Evolutionary conservation across 1,140 invertebrate genomes (phyloP).

Genomic region (Musca vetustissima): DNA sequence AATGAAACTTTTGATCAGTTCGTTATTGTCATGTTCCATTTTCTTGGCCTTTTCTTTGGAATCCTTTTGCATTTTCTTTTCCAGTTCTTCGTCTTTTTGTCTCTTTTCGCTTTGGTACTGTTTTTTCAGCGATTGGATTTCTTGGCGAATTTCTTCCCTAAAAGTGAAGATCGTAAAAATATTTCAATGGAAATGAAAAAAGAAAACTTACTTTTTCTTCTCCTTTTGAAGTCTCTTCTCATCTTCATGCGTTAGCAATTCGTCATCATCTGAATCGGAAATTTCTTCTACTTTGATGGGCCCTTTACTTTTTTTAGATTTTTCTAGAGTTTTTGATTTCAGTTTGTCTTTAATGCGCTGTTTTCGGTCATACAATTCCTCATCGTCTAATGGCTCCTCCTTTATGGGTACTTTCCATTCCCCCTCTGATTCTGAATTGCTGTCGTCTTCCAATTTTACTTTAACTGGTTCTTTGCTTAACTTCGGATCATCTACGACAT

Average conservation of each 20-base stretch:
- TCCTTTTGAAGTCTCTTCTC: constrained; percentile 63
- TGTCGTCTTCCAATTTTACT: constrained; percentile 33
- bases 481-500: constrained; percentile 87
- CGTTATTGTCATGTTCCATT: constrained; percentile 55
- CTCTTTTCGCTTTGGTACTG: constrained; percentile 68
- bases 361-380: constrained; percentile 36
- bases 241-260: constrained; percentile 42
- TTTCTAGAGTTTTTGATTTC: constrained; percentile 33
- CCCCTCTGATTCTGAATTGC: constrained; percentile 31
- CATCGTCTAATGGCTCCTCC: constrained; percentile 50
- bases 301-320: constrained; percentile 20
- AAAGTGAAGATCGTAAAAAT: constrained; percentile 38
- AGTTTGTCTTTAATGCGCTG: constrained; percentile 38
- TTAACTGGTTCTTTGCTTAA: constrained; percentile 72
- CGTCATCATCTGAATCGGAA: constrained; percentile 71
- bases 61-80: constrained; percentile 56
- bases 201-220: constrained; percentile 65
- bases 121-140: constrained; percentile 74
- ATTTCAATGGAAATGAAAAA: neutral
- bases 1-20: constrained; percentile 72
- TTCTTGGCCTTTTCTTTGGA: constrained; percentile 40
- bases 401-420: constrained; percentile 57
- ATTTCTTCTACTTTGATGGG: constrained; percentile 58
- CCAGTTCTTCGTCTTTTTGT: constrained; percentile 55
- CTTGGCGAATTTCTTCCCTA: constrained; percentile 75